Evolutionary conservation across 2,797 vertebrate genomes (phyloP), one percentile per base, ranked within the genome.

Genomic region (Urosaurus nigricauda): DNA sequence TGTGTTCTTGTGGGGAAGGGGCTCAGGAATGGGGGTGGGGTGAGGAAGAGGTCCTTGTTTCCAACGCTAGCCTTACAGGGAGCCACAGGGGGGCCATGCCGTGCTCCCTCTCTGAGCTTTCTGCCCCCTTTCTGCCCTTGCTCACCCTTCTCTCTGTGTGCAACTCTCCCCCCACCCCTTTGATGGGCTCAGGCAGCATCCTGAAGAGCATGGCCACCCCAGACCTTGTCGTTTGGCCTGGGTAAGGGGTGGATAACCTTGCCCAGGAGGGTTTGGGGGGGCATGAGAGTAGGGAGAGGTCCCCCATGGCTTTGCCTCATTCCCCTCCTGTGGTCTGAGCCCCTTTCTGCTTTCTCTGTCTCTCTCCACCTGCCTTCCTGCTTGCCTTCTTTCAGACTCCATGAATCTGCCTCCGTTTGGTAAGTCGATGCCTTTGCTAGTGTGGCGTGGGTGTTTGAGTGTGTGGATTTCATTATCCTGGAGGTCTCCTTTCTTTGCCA

Each of bases 341-440:
- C 84, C 80, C 29, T 65, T 37, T 91, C 86, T 89, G 91, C 1
- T 12, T 88, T 94, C 88, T 87, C 95, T 40, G 86, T 90, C 19
- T 81, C 90, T 91, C 89, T 95, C 92, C 78, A 70, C 94, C 93
- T 96, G 94, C 95, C 93, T 95, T 11, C 47, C 70, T 81, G 93
- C 95, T 94, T 97, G 95, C 97, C 95, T 97, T 96, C 97, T 97
- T 98, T 95, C 97, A 98, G 98, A 96, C 96, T 97, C 94, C 95
- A 80, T 94, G 97, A 97, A 96, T 96, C 97, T 95, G 96, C 95
- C 95, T 93, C 97, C 91, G 93, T 96, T 97, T 98, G 98, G 98
- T 98, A 97, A 98, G 98, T 98, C 88, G 94, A 74, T 80, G 88
- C 91, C 84, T 91, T 88, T 89, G 87, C 86, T 71, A 0, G 26